These are phyloP conservation scores for Chrysomallon squamiferum DNA, from an alignment of 1,140 invertebrate species.

Conservation along the genomic window DNA sequence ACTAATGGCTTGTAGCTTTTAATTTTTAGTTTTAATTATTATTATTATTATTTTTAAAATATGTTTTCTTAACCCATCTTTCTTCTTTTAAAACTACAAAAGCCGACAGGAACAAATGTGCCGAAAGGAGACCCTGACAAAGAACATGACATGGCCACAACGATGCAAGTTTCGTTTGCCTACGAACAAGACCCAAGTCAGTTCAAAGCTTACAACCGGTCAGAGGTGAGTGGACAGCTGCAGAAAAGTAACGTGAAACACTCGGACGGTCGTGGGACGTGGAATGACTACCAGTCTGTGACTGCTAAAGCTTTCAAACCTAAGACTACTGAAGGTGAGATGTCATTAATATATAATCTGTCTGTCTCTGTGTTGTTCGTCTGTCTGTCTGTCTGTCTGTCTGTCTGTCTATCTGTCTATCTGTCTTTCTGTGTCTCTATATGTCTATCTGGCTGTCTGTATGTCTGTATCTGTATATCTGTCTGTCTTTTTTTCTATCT, in stretches of 20 bases:
- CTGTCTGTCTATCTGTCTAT: no score
- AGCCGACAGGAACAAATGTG: constrained; percentile 51
- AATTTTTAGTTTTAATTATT: no score
- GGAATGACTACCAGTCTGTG: constrained; percentile 49
- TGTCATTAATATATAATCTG: no score
- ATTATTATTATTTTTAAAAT: no score
- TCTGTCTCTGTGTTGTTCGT: constrained; percentile 3
- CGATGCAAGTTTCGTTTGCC: constrained; percentile 43
- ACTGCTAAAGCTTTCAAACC: constrained; percentile 32
- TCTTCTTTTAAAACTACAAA: no score
- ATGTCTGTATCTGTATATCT: background rate
- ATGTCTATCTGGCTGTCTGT: background rate
- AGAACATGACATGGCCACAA: constrained; percentile 32
- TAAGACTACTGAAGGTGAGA: background rate
- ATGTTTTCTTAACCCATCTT: no score
- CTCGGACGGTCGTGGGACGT: constrained; percentile 41
- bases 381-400: background rate
- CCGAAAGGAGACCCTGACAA: constrained; percentile 48
- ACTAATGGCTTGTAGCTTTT: no score
- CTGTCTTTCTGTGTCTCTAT: no score
- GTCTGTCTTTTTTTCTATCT: background rate
- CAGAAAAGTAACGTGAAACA: constrained; percentile 47
- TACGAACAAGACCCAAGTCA: constrained; percentile 13
- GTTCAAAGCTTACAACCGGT: constrained; percentile 25
- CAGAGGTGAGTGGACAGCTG: constrained; percentile 30